Conservation (phyloP, 2,888 invertebrate genomes). For the Entomobrya proxima region DNA sequence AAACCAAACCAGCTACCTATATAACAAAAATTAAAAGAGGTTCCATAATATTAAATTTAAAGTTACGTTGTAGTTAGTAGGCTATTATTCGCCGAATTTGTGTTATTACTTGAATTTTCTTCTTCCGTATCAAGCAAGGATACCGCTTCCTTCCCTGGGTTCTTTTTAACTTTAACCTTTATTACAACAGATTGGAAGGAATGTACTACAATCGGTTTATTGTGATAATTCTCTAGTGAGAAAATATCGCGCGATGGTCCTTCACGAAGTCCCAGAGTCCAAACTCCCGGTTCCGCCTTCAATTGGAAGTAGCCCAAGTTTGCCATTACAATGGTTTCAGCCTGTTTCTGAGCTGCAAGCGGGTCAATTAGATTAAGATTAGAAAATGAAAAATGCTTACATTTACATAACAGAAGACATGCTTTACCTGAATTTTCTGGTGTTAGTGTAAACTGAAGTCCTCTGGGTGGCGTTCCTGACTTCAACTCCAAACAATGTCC, state of each 20-base stretch:
- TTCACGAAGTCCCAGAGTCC: slow-evolving; percentile 91
- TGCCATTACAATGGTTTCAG: slow-evolving; percentile 84
- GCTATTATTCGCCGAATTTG: not conserved
- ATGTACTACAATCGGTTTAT: slow-evolving; percentile 83
- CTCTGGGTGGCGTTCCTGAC: slow-evolving; percentile 94
- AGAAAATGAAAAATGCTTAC: too few species aligned
- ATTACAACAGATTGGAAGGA: slow-evolving; percentile 93
- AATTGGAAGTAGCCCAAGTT: slow-evolving; percentile 99
- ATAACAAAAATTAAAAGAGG: not conserved
- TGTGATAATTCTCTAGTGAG: slow-evolving; percentile 84
- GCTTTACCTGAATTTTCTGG: slow-evolving; percentile 81
- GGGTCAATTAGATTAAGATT: too few species aligned
- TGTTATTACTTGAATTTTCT: slow-evolving; percentile 71
- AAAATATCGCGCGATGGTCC: slow-evolving; percentile 97
- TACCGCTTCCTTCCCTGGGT: slow-evolving; percentile 89
- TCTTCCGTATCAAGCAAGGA: slow-evolving; percentile 91
- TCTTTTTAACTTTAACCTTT: slow-evolving; percentile 93
- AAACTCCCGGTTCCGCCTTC: slow-evolving; percentile 98
- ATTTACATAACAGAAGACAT: too few species aligned
- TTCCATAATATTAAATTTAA: not conserved
- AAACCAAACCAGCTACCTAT: slow-evolving; percentile 74
- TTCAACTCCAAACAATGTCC: slow-evolving; percentile 96
- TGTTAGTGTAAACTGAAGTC: slow-evolving; percentile 96
- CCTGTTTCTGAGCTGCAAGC: slow-evolving; percentile 29
- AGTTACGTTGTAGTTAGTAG: not conserved